phyloP scores from a whole-genome alignment of 2,797 vertebrate genomes.

The Acanthornis magna region DNA sequence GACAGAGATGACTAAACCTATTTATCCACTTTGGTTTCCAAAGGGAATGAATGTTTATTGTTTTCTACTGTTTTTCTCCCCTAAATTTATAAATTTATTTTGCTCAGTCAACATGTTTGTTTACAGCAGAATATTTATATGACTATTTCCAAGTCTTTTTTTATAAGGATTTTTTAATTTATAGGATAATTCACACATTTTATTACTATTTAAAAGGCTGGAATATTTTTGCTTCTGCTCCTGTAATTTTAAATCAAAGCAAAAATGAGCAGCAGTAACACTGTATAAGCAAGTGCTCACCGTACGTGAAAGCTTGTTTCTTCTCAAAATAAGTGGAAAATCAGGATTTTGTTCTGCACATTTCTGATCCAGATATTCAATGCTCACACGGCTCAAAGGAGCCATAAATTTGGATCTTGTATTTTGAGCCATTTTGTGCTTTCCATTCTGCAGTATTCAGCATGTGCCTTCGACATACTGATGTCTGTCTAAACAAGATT shows the following conservation, averaged over 20 bases:
- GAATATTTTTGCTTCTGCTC: background rate
- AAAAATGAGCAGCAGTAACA: background rate
- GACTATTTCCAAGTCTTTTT: background rate
- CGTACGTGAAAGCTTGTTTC: background rate
- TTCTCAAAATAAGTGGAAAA: background rate
- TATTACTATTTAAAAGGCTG: constrained; percentile 14
- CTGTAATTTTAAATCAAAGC: constrained; percentile 2
- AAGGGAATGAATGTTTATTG: constrained; percentile 12
- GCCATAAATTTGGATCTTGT: background rate
- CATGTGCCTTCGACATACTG: background rate
- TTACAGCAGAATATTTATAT: constrained; percentile 13
- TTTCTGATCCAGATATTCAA: background rate
- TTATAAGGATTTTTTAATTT: background rate
- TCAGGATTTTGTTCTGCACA: background rate
- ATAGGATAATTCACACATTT: background rate
- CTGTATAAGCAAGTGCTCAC: background rate
- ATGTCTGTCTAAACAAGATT: background rate
- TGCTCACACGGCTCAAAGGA: background rate
- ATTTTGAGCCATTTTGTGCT: background rate
- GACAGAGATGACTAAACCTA: constrained; percentile 48
- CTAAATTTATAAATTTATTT: constrained; percentile 44
- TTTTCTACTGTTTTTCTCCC: constrained; percentile 1
- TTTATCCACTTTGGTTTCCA: constrained; percentile 52
- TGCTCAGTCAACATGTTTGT: background rate
- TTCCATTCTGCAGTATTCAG: background rate